Conservation (phyloP, 2,113 vertebrate species). For the Engraulis encrasicolus region DNA sequence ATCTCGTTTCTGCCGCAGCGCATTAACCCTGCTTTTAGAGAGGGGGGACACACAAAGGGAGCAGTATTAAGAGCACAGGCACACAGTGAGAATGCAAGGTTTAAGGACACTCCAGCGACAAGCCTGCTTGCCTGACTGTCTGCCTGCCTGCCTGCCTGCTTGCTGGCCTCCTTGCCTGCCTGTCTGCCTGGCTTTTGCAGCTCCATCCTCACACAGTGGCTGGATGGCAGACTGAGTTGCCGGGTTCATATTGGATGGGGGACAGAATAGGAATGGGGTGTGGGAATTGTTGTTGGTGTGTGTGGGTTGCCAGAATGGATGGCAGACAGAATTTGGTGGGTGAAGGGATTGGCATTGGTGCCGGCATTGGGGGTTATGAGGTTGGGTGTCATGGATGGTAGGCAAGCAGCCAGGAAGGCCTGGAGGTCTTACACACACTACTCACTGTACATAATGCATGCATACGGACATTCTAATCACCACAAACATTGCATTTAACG, state of each 20-base stretch:
- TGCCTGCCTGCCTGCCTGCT: constrained; percentile 21
- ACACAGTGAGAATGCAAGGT: constrained; percentile 46
- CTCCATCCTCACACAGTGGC: not conserved
- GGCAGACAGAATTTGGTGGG: no score
- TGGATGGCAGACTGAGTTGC: not conserved
- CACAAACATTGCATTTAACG: no score
- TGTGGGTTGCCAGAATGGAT: no score
- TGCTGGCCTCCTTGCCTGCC: constrained; percentile 18
- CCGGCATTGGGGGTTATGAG: no score
- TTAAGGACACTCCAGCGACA: constrained; percentile 45
- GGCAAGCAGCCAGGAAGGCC: no score
- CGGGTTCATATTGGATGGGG: not conserved
- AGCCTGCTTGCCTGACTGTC: constrained; percentile 19
- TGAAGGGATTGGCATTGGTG: no score
- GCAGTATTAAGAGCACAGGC: constrained; percentile 80
- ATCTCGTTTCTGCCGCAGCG: constrained; percentile 95
- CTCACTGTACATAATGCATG: no score
- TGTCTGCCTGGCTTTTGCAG: constrained; percentile 21
- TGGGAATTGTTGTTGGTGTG: no score
- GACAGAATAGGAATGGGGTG: not conserved
- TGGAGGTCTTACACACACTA: no score
- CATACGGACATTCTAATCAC: no score
- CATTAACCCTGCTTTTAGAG: constrained; percentile 91
- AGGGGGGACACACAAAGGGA: constrained; percentile 78
- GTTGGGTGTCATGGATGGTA: no score